These are phyloP conservation scores for Sebastes diploproa DNA, from an alignment of 2,797 vertebrate genomes.

Conservation along the genomic window DNA sequence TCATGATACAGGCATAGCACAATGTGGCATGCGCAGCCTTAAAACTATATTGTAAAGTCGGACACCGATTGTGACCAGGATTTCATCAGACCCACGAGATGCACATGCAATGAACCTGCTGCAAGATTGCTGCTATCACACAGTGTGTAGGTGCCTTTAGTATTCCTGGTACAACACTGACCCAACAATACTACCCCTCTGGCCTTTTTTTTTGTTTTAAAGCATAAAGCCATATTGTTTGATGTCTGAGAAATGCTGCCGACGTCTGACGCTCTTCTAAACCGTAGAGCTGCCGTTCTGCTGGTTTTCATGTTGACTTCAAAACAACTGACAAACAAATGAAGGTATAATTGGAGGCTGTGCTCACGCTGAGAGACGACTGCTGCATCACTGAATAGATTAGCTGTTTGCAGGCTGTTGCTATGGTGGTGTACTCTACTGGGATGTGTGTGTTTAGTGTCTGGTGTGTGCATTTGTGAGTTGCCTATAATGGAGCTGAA, in stretches of 20 bases:
- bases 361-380: constrained; percentile 68
- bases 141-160: not conserved
- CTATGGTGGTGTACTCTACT: constrained; percentile 65
- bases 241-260: not conserved
- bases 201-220: not conserved
- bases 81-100: not conserved
- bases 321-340: constrained; percentile 78
- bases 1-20: not conserved
- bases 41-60: not conserved
- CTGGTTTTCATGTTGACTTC: constrained; percentile 64
- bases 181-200: not conserved
- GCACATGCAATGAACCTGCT: not conserved
- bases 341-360: constrained; percentile 76
- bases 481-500: constrained; percentile 47
- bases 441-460: constrained; percentile 54
- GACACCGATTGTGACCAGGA: not conserved
- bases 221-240: not conserved
- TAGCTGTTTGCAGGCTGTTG: constrained; percentile 73
- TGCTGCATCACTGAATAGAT: constrained; percentile 76
- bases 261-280: not conserved
- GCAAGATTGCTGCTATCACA: not conserved
- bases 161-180: not conserved
- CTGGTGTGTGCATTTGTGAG: constrained; percentile 16
- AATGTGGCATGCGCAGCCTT: not conserved
- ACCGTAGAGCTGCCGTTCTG: constrained; percentile 3